phyloP scores from a whole-genome alignment of 2,888 invertebrate species.

The Alloscopus bannaensis region DNA sequence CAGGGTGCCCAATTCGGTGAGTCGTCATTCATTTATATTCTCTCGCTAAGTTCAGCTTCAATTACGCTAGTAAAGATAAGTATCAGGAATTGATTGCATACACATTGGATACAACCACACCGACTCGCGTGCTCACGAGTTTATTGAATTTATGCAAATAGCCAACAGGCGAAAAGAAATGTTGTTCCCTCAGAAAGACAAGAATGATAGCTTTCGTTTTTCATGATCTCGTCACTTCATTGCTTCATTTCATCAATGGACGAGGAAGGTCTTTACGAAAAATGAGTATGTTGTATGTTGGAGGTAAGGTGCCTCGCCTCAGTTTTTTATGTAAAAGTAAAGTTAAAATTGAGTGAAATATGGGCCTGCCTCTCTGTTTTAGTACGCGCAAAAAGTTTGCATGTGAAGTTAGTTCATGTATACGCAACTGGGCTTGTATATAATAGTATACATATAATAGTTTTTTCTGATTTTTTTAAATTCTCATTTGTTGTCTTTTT shows the following conservation, averaged over 20 bases:
- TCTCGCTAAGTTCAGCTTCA: too few relatives aligned
- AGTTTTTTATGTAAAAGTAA: constrained; percentile 39
- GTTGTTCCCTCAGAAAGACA: background rate
- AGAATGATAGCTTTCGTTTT: constrained; percentile 54
- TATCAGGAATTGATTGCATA: too few relatives aligned
- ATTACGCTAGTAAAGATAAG: too few relatives aligned
- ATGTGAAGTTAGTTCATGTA: too few relatives aligned
- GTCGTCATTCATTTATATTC: constrained; percentile 5
- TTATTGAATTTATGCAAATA: constrained; percentile 1
- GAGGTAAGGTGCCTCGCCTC: constrained; percentile 46
- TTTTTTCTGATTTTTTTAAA: too few relatives aligned
- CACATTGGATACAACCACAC: too few relatives aligned
- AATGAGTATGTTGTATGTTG: too few relatives aligned
- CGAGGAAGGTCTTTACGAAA: too few relatives aligned
- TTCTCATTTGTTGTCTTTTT: too few relatives aligned
- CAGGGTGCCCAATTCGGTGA: constrained; percentile 43
- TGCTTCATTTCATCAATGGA: constrained; percentile 10
- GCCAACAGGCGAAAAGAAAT: background rate
- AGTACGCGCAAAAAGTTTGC: too few relatives aligned
- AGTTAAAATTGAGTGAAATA: constrained; percentile 50
- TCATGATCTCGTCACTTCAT: constrained; percentile 31
- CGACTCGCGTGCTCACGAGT: background rate
- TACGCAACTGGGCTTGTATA: too few relatives aligned
- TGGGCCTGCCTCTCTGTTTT: constrained; percentile 33
- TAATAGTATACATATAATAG: too few relatives aligned